A percentile compares a stretch with the other conserved stretches of the same genome.
These are phyloP conservation scores for Agrochola lota DNA, from an alignment of 2,888 invertebrate genomes.

Conservation along the genomic window DNA sequence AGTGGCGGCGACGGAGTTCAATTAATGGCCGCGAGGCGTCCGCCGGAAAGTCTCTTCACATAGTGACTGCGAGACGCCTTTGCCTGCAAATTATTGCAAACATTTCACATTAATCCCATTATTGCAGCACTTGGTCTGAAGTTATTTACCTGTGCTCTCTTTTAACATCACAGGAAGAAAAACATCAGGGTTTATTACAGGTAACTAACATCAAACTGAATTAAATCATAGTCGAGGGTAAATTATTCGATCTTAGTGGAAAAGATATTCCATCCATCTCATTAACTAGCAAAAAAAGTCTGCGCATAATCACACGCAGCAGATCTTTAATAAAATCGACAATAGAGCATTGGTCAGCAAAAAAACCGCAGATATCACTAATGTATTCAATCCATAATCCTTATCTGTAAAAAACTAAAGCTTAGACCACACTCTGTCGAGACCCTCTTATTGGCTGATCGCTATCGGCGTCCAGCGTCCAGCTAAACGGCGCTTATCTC, in stretches of 20 bases:
- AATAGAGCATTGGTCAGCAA: slow-evolving; percentile 30
- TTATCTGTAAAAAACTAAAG: slow-evolving; percentile 53
- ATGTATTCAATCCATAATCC: slow-evolving; percentile 59
- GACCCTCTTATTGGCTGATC: slow-evolving; percentile 78
- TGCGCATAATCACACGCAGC: neutral
- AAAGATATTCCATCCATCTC: neutral
- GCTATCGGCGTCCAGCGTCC: slow-evolving; percentile 77
- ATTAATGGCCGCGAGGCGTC: slow-evolving; percentile 81
- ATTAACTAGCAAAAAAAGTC: neutral
- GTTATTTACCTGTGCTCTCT: slow-evolving; percentile 24
- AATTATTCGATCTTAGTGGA: neutral
- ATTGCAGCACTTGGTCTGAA: slow-evolving; percentile 20
- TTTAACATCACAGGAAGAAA: neutral
- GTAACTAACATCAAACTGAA: neutral
- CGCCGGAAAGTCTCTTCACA: slow-evolving; percentile 68
- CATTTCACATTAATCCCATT: slow-evolving; percentile 46
- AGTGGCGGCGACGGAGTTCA: slow-evolving; percentile 83
- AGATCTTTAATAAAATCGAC: neutral
- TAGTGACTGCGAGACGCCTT: slow-evolving; percentile 44
- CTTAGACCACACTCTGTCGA: slow-evolving; percentile 51
- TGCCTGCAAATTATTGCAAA: slow-evolving; percentile 49
- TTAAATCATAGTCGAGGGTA: neutral
- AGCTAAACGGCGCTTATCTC: slow-evolving; percentile 84
- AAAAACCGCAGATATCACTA: slow-evolving; percentile 47
- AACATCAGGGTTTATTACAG: neutral